phyloP scores from a whole-genome alignment of 2,113 vertebrate genomes.

The Orientallactaga bullata region DNA sequence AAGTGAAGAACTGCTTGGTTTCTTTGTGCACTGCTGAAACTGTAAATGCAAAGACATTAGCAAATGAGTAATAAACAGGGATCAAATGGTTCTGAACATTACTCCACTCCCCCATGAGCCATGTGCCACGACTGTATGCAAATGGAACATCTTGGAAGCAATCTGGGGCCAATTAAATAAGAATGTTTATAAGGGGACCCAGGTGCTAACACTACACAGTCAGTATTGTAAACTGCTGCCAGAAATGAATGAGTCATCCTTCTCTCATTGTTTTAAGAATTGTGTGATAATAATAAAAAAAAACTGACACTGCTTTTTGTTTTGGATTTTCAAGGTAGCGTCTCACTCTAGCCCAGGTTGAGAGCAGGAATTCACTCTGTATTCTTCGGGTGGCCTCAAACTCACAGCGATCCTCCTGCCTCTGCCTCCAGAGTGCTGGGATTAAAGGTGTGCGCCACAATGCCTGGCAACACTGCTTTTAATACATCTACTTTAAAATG shows the following conservation, averaged over 20 bases:
- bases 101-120: neutral
- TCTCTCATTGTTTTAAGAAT: neutral
- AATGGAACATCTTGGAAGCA: neutral
- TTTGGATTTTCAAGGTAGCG: no score
- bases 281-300: neutral
- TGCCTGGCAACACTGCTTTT: no score
- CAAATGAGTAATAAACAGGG: slow-evolving; percentile 4
- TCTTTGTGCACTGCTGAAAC: slow-evolving; percentile 99
- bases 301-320: neutral
- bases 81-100: neutral
- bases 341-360: no score
- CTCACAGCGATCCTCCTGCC: no score
- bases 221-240: neutral
- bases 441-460: no score
- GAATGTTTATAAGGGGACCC: no score
- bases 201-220: neutral
- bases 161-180: no score
- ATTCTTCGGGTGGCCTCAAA: no score
- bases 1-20: slow-evolving; percentile 99
- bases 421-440: no score
- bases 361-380: no score
- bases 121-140: no score
- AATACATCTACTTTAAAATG: slow-evolving; percentile 3
- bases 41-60: slow-evolving; percentile 82
- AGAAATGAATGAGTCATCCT: neutral